Evolutionary conservation across 2,888 invertebrate genomes (phyloP).

Genomic region (Ectemnius continuus): DNA sequence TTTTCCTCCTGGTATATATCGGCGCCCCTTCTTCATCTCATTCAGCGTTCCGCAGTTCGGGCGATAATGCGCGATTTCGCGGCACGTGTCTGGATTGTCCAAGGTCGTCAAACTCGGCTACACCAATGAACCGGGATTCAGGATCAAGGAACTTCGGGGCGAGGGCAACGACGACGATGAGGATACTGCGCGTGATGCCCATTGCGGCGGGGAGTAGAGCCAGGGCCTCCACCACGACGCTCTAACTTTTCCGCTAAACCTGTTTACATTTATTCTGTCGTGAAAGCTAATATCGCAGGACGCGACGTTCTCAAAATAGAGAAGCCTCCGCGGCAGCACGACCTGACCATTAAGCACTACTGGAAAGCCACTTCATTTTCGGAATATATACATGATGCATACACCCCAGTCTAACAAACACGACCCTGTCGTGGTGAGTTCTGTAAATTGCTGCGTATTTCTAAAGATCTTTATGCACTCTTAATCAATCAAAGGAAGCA

Average conservation of each 20-base stretch:
- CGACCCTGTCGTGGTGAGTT: too few species aligned
- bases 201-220: neutral
- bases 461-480: too few species aligned
- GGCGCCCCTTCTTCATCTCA: slow-evolving; percentile 23
- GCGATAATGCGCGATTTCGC: slow-evolving; percentile 40
- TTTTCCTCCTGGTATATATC: slow-evolving; percentile 19
- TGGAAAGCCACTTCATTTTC: too few species aligned
- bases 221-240: neutral
- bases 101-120: slow-evolving; percentile 39
- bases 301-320: slow-evolving; percentile 7
- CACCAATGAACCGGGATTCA: slow-evolving; percentile 28
- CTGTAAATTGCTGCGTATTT: too few species aligned
- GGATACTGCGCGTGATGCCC: neutral
- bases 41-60: slow-evolving; percentile 21
- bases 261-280: slow-evolving; percentile 11
- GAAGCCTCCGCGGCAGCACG: neutral
- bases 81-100: slow-evolving; percentile 37
- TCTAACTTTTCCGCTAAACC: slow-evolving; percentile 11
- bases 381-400: too few species aligned
- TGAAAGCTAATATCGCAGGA: slow-evolving; percentile 1
- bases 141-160: slow-evolving; percentile 14
- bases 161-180: slow-evolving; percentile 1
- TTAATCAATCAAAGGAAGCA: too few species aligned
- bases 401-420: too few species aligned
- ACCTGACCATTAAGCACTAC: too few species aligned